phyloP scores from a whole-genome alignment of 1,140 invertebrate species.

The Magallana gigas region DNA sequence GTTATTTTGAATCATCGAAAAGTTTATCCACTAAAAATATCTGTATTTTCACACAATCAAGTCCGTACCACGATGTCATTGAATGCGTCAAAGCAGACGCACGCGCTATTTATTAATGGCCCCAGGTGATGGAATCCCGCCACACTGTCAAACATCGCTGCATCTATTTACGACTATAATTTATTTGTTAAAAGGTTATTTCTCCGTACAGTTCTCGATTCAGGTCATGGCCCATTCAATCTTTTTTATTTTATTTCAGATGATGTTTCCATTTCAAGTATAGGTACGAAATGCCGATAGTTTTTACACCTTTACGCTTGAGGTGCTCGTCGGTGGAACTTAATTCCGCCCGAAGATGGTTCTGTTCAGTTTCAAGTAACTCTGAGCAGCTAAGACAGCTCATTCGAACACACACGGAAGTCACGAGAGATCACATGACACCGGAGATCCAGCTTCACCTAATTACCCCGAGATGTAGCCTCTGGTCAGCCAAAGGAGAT shows the following conservation, averaged over 20 bases:
- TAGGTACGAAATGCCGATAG: no score
- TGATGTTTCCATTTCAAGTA: no score
- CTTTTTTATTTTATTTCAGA: no score
- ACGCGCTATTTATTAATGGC: neutral
- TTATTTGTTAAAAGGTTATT: no score
- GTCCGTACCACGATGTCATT: neutral
- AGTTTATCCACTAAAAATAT: neutral
- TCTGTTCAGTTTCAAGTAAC: neutral
- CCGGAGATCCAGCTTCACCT: slow-evolving; percentile 71
- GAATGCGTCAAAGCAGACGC: neutral
- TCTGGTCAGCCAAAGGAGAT: slow-evolving; percentile 64
- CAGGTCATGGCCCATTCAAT: no score
- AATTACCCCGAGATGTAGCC: slow-evolving; percentile 68
- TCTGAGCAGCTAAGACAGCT: neutral
- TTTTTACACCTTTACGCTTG: neutral
- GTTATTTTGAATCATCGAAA: no score
- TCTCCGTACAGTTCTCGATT: no score
- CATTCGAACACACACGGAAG: slow-evolving; percentile 58
- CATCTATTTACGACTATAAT: no score
- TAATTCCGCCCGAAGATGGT: neutral
- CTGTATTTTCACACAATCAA: neutral
- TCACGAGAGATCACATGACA: slow-evolving; percentile 68
- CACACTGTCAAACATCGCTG: neutral
- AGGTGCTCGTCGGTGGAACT: neutral
- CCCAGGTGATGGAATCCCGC: neutral